A percentile compares a stretch with the other conserved stretches of the same genome.
Evolutionary conservation across 1,140 invertebrate genomes (phyloP).

Genomic region (Drosophila busckii): DNA sequence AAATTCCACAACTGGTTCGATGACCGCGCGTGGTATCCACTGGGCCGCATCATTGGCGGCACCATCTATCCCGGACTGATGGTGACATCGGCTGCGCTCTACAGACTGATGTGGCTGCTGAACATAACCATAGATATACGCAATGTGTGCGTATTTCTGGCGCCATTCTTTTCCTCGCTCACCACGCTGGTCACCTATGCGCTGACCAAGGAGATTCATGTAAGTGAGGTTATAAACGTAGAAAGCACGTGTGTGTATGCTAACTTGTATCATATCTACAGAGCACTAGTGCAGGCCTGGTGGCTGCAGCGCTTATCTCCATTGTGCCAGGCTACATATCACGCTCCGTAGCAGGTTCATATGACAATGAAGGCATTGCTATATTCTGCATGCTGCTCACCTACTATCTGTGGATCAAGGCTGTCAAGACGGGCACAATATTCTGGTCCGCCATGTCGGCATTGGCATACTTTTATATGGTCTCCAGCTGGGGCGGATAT

Average conservation of each 20-base stretch:
- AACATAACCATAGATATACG: slow-evolving; percentile 97
- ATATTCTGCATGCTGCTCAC: slow-evolving; percentile 99
- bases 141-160: slow-evolving; percentile 98
- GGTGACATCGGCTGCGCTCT: slow-evolving; percentile 96
- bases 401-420: slow-evolving; percentile 98
- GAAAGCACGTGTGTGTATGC: slow-evolving; percentile 2
- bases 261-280: slow-evolving; percentile 73
- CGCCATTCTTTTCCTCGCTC: slow-evolving; percentile 97
- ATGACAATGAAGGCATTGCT: slow-evolving; percentile 99
- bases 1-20: slow-evolving; percentile 99
- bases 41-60: slow-evolving; percentile 97
- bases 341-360: slow-evolving; percentile 97
- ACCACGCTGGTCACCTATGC: slow-evolving; percentile 97
- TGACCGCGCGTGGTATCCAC: slow-evolving; percentile 98
- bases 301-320: slow-evolving; percentile 96
- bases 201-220: slow-evolving; percentile 96
- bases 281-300: slow-evolving; percentile 94
- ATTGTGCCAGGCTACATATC: slow-evolving; percentile 99
- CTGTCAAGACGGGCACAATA: slow-evolving; percentile 96
- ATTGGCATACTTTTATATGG: slow-evolving; percentile 99
- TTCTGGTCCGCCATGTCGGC: slow-evolving; percentile 94
- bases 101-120: slow-evolving; percentile 92
- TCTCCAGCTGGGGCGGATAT: slow-evolving; percentile 99
- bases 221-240: slow-evolving; percentile 78
- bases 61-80: slow-evolving; percentile 99